Conservation (phyloP, 2,113 vertebrate species). For the Pogonocichla stellata region DNA sequence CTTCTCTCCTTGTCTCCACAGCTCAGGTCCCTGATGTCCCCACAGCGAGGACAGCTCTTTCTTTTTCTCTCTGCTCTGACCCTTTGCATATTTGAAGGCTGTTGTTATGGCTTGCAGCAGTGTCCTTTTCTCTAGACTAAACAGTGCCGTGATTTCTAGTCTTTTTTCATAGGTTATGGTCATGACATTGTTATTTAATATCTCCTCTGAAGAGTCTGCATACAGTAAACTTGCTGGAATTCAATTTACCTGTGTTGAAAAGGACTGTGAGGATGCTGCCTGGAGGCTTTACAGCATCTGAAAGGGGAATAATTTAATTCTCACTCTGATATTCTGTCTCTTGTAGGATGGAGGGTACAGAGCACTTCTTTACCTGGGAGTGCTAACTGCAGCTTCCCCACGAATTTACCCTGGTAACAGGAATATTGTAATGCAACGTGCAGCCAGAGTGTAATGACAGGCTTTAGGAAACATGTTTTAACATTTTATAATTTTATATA, state of each 20-base stretch:
- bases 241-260: slow-evolving; percentile 40
- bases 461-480: background rate
- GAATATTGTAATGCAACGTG: background rate
- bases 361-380: background rate
- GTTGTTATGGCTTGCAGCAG: slow-evolving; percentile 14
- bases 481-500: background rate
- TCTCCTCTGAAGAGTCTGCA: background rate
- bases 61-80: background rate
- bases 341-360: background rate
- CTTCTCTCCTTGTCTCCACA: background rate
- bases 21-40: background rate
- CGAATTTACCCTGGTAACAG: background rate
- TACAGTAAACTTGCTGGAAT: slow-evolving; percentile 31
- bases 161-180: background rate
- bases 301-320: slow-evolving; percentile 43
- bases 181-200: slow-evolving; percentile 20
- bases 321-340: slow-evolving; percentile 18
- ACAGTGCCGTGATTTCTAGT: background rate
- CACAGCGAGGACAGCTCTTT: background rate
- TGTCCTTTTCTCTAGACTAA: slow-evolving; percentile 47
- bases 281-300: background rate
- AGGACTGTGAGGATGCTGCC: slow-evolving; percentile 17
- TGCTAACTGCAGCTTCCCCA: background rate
- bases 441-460: background rate
- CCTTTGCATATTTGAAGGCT: slow-evolving; percentile 2